phyloP scores from a whole-genome alignment of 2,113 vertebrate genomes.

The Spheniscus mendiculus region DNA sequence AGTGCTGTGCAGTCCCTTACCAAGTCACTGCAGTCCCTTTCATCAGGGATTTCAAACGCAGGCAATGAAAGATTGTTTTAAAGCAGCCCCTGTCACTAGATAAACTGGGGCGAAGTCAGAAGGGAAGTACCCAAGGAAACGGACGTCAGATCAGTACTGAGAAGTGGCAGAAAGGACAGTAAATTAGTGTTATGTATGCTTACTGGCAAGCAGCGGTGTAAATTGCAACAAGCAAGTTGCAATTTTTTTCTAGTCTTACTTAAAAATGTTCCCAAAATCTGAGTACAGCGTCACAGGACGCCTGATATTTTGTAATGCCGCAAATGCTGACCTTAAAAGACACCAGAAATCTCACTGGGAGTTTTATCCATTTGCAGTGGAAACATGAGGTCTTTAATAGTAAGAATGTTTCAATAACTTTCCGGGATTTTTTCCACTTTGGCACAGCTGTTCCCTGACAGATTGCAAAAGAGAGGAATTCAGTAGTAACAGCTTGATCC shows the following conservation, averaged over 20 bases:
- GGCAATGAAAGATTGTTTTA: not conserved
- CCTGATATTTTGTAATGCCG: not conserved
- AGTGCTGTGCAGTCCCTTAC: not conserved
- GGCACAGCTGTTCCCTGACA: constrained; percentile 21
- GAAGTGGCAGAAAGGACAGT: not conserved
- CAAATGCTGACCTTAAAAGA: constrained; percentile 36
- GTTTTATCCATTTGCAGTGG: constrained; percentile 2
- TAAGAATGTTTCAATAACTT: constrained; percentile 49
- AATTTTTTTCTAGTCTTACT: not conserved
- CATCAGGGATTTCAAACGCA: not conserved
- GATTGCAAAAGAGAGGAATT: constrained; percentile 43
- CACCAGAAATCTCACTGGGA: constrained; percentile 38
- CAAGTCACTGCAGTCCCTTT: not conserved
- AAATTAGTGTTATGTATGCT: not conserved
- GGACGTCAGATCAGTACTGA: not conserved
- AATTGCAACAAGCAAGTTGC: not conserved
- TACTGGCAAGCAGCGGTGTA: not conserved
- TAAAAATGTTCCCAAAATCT: constrained; percentile 17
- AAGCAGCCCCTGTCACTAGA: not conserved
- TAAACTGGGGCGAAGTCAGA: not conserved
- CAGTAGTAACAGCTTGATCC: constrained; percentile 8
- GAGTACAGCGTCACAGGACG: not conserved
- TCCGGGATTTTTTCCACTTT: constrained; percentile 44
- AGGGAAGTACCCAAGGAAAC: not conserved
- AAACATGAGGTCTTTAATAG: constrained; percentile 47